Conservation (phyloP, 2,888 invertebrate genomes). For the Clostera curtula region DNA sequence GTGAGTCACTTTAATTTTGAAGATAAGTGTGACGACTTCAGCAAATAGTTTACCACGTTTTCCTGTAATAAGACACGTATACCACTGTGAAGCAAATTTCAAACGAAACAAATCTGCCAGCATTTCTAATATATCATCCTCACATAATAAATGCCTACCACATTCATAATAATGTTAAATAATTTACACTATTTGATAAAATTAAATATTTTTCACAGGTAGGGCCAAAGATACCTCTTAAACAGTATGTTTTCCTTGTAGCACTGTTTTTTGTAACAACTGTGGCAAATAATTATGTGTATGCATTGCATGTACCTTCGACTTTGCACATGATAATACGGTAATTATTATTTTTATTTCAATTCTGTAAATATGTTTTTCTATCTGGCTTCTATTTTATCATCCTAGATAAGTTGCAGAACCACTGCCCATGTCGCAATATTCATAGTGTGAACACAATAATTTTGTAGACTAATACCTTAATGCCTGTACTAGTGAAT, state of each 20-base stretch:
- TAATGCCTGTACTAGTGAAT: no score
- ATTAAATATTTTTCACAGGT: conserved; percentile 48
- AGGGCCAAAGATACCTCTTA: conserved; percentile 54
- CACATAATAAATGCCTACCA: background rate
- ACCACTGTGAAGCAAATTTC: background rate
- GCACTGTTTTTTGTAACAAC: conserved; percentile 60
- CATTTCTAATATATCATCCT: background rate
- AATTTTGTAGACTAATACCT: no score
- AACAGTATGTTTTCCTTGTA: conserved; percentile 52
- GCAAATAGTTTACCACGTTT: no score
- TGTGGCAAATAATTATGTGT: conserved; percentile 67
- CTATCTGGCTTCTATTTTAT: no score
- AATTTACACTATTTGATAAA: no score
- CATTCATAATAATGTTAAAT: no score
- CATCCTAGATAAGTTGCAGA: no score
- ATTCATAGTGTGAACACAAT: no score
- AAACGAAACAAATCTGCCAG: background rate
- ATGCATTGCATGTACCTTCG: conserved; percentile 65
- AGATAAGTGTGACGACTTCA: conserved; percentile 3
- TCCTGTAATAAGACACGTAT: no score
- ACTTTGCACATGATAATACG: conserved; percentile 69
- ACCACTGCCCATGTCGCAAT: no score
- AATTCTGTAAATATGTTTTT: no score
- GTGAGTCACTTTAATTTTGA: conserved; percentile 42
- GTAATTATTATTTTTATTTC: conserved; percentile 28